phyloP scores from a whole-genome alignment of 2,113 vertebrate species.

The Setophaga kirtlandii region DNA sequence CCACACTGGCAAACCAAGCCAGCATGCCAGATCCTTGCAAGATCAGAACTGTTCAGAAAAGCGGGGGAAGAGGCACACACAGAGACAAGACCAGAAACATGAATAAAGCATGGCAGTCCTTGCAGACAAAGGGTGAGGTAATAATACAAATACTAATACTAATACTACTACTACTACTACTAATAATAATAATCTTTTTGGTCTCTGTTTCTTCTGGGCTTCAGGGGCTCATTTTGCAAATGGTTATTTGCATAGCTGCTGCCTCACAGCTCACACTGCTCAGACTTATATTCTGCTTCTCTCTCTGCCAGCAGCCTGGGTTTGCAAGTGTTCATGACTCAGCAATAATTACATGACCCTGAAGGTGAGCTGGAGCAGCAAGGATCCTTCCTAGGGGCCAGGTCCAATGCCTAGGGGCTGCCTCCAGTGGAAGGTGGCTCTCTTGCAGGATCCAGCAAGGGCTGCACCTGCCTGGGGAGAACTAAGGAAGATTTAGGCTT shows the following conservation, averaged over 20 bases:
- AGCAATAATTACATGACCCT: not conserved
- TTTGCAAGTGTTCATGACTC: not conserved
- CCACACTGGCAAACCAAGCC: not conserved
- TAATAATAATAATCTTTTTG: not conserved
- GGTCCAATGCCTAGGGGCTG: fast-evolving
- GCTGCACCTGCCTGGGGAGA: not conserved
- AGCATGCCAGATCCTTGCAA: not conserved
- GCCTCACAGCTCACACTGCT: not conserved
- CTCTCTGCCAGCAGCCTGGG: not conserved
- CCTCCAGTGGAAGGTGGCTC: not conserved
- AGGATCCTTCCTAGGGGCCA: not conserved
- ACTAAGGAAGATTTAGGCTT: not conserved
- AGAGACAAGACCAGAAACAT: not conserved
- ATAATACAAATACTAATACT: not conserved
- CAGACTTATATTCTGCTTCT: not conserved
- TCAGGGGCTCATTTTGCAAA: not conserved
- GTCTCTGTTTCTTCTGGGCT: not conserved
- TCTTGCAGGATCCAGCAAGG: not conserved
- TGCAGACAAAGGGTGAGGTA: not conserved
- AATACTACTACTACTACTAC: not conserved
- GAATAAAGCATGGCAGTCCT: not conserved
- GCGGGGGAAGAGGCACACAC: not conserved
- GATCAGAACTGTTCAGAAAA: not conserved
- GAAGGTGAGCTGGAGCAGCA: not conserved
- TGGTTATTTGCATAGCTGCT: not conserved